Evolutionary conservation across 1,140 invertebrate genomes (phyloP), one percentile per base, ranked within the genome.

Genomic region (Arion vulgaris): DNA sequence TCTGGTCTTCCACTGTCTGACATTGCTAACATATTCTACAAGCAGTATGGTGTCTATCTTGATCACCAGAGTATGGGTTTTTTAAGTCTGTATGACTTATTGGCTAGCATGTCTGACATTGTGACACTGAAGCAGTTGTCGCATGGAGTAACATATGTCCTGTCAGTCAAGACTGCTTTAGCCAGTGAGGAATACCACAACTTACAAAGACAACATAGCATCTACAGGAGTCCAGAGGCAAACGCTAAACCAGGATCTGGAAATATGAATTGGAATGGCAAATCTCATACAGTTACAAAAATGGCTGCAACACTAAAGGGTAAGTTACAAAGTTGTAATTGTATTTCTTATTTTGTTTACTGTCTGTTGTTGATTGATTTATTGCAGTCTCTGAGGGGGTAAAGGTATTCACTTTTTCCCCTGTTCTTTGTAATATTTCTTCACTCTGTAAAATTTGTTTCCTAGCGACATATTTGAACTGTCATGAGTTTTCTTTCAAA

Each of bases 1-100:
- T 62, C 84, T 66, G 87, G 88, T 11, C 62, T 89, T 41, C 81
- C 81, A 4, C 74, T 87, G 9, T 83, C 84, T 62, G 82, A 86
- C 38, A 88, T 90, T 78, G 84, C 87, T 32, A 81, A 51, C 32
- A 87, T 87, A 45, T 90, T 88, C 82, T 79, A 71, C 17, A 86
- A 80, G 77, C 68, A 86, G 2, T 90, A 86, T 86, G 87, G 88
- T 15, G 83, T 83, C 38, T 84, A 83, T n/a, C 74, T 90, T 28
- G 85, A 86, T 36, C 86, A 80, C 36, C 34, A 26, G 13, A 75
- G 84, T 53, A 83, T 85, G 53, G 88, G 88, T 0, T 89, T 88
- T 86, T 62, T 57, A 17, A 85, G 83, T n/a, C 53, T 85, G 28
- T 72, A 85, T 41, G 86, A 87, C 49, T 78, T 89, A 71, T 62